Base-by-base conservation (phyloP, 1,140 invertebrate genomes). In the Lordiphosa mommai region DNA sequence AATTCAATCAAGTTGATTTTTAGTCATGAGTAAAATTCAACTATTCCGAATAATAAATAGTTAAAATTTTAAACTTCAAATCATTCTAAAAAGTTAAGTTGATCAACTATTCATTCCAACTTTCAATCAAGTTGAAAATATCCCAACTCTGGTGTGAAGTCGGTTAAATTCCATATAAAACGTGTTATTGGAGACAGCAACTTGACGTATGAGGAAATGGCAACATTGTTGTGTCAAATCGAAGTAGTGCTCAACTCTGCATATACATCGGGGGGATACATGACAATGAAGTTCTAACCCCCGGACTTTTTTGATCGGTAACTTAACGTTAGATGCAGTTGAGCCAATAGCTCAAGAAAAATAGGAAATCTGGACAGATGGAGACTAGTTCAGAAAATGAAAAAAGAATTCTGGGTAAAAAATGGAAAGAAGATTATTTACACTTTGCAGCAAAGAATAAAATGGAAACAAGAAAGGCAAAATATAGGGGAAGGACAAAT, bases 381-480 rank as follows among this genome's bases (percentile, higher is more conserved):
- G 16, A 17, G 16, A 20, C n/a, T 47, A n/a, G n/a, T 47, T 33
- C 7, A 20, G 9, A 47, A 32, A 33, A 34, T 17, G 14, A 47
- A 34, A 8, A 47, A 16, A 33, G 13, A 47, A 9, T 47, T 33
- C 4, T 47, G 44, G 8, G 3, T 32, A 16, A 43, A 16, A 43
- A 53, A 33, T 53, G 16, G 30, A 40, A 40, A 17, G 12, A 43
- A 3, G 23, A 56, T 32, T 40, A 27, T 13, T 16, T 37, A 13
- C 20, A 20, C 9, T 38, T 88, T 85, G 34, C 14, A 29, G 2
- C 34, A 50, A 2, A n/a, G 17, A 12, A 50, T 13, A 3, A 27
- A 13, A 7, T 13, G 2, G 2, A 5, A 20, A 20, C 20, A 5
- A 12, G 6, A n/a, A 50, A 32, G 7, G 7, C 30, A n/a, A 32